Evolutionary conservation across 2,888 invertebrate species (phyloP), one percentile per base, ranked within the genome.

Genomic region (Tortrix viridana): DNA sequence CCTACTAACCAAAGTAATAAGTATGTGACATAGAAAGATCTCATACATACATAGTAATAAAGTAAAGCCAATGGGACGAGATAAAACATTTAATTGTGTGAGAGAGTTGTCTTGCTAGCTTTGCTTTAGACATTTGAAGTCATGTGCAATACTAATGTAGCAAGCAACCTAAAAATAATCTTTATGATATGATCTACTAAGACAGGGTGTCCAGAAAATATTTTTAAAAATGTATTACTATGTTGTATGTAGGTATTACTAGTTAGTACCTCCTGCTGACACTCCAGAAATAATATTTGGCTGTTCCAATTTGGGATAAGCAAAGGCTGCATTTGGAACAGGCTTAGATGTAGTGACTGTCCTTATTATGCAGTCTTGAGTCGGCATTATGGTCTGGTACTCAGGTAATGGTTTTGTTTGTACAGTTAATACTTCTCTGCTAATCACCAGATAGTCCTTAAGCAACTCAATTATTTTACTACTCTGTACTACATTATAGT

Each of bases 181-280:
- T 1, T 2, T 7, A 5, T 26, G 26, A 26, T 26, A 26, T 1
- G 9, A 26, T 26, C 9, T 26, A 9, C 26, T 26, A 26, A 12
- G 2, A 6, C 26, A 26, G 5, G n/a, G 3, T 16, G 6, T n/a
- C 5, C 16, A n/a, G 14, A 16, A 16, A 14, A 6, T 2, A 16
- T 16, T 41, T 41, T 4, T 16, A n/a, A 16, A 14, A 41, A n/a
- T 2, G 2, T 6, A n/a, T 41, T 85, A 92, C n/a, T n/a, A n/a
- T n/a, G n/a, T n/a, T n/a, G n/a, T n/a, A n/a, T n/a, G n/a, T n/a
- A n/a, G n/a, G n/a, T n/a, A n/a, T n/a, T n/a, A n/a, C n/a, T n/a
- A n/a, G n/a, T n/a, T n/a, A n/a, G n/a, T n/a, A n/a, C 92, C 92
- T 85, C 92, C 92, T 49, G 92, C 92, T 52, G 86, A 74, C 22